phyloP scores from a whole-genome alignment of 30 jellyfish, hydroid and myxozoan species.

The Cassiopea xamachana region DNA sequence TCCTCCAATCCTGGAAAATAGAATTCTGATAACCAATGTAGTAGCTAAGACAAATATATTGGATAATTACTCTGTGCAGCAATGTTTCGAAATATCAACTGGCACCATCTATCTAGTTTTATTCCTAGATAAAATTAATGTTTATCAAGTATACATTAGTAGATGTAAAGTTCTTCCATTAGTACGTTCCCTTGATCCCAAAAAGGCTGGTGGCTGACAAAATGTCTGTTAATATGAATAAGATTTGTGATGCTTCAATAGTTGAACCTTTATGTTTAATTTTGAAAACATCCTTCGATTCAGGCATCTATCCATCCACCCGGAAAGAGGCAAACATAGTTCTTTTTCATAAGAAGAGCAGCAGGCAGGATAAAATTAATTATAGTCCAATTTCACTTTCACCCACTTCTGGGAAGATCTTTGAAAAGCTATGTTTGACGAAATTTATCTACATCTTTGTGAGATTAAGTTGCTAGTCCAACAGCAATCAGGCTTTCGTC shows the following conservation, averaged over 20 bases:
- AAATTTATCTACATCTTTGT: slow-evolving; percentile 13
- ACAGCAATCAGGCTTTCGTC: too few relatives aligned
- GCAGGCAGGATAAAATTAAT: slow-evolving; percentile 26
- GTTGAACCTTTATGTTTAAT: too few relatives aligned
- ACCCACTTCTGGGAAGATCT: slow-evolving; percentile 48
- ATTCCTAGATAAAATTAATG: too few relatives aligned
- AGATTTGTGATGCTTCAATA: slow-evolving; percentile 48
- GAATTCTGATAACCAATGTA: too few relatives aligned
- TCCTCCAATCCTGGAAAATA: too few relatives aligned
- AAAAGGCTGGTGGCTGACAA: slow-evolving; percentile 71
- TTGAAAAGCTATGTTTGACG: slow-evolving; percentile 63
- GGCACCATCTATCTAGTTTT: too few relatives aligned
- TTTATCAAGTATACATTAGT: slow-evolving; percentile 13
- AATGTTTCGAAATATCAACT: too few relatives aligned
- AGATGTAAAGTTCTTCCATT: slow-evolving; percentile 9
- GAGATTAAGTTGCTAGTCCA: slow-evolving; percentile 42
- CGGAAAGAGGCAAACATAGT: slow-evolving; percentile 44
- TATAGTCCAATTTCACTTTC: slow-evolving; percentile 63
- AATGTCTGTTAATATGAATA: slow-evolving; percentile 52
- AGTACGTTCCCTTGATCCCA: slow-evolving; percentile 40
- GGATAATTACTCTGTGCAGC: too few relatives aligned
- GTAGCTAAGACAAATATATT: too few relatives aligned
- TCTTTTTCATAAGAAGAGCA: slow-evolving; percentile 35
- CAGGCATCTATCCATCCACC: neutral
- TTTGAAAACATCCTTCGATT: slow-evolving; percentile 1